These are phyloP conservation scores for Adelges cooleyi DNA, from an alignment of 1,140 invertebrate genomes.

Conservation along the genomic window DNA sequence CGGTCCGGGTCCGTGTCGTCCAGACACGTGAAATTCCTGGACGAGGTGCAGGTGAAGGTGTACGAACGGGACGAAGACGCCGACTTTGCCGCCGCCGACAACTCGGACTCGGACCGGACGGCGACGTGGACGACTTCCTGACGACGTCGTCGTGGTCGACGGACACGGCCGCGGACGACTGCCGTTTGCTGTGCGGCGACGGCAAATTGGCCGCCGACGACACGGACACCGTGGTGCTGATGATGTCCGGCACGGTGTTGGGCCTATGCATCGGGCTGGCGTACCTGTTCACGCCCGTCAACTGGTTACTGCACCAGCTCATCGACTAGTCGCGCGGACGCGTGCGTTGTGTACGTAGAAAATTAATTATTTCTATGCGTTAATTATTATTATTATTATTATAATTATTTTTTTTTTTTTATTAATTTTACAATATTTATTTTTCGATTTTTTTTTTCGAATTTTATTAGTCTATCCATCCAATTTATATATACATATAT, in stretches of 20 bases:
- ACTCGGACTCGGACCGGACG: not conserved
- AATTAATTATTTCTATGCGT: too few relatives aligned
- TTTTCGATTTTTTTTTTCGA: too few relatives aligned
- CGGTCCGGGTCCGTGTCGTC: slow-evolving; percentile 34
- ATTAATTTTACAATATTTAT: too few relatives aligned
- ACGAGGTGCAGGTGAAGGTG: slow-evolving; percentile 6
- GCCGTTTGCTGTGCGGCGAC: not conserved
- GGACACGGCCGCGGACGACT: not conserved
- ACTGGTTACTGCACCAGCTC: slow-evolving; percentile 10
- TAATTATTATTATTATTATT: too few relatives aligned
- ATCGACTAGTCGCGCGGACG: not conserved
- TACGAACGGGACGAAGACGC: not conserved
- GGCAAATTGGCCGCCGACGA: not conserved
- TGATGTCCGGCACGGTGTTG: not conserved
- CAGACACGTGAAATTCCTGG: slow-evolving; percentile 3
- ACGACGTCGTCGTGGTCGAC: not conserved
- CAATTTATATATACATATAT: too few relatives aligned
- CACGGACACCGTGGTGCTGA: slow-evolving; percentile 5
- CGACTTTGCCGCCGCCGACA: not conserved
- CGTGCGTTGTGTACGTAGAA: too few relatives aligned
- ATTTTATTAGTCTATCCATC: too few relatives aligned
- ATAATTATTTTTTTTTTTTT: too few relatives aligned
- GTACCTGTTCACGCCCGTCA: slow-evolving; percentile 11
- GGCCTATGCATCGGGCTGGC: slow-evolving; percentile 6
- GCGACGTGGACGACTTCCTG: not conserved